Evolutionary conservation across 1,140 invertebrate genomes (phyloP).

Genomic region (Lysiphlebus fabarum): DNA sequence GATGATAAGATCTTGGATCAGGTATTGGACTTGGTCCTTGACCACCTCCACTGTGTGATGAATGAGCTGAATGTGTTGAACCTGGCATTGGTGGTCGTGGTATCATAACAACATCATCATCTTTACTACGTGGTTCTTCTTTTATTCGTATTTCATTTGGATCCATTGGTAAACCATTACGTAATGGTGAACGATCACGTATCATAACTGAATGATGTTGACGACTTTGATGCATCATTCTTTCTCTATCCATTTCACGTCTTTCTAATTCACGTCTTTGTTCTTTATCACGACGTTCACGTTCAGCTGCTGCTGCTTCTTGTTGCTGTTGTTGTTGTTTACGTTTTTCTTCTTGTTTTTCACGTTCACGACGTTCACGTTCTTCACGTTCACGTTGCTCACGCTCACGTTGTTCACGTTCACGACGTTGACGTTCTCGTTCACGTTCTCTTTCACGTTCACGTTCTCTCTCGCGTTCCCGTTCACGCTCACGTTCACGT

Average conservation of each 20-base stretch:
- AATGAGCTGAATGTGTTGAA: slow-evolving; percentile 1
- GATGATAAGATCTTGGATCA: slow-evolving; percentile 43
- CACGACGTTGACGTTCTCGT: slow-evolving; percentile 54
- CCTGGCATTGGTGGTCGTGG: slow-evolving; percentile 52
- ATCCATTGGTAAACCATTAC: slow-evolving; percentile 59
- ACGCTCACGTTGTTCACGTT: slow-evolving; percentile 33
- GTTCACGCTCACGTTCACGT: slow-evolving; percentile 58
- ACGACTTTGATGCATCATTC: slow-evolving; percentile 60
- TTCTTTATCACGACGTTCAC: slow-evolving; percentile 53
- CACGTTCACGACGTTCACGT: slow-evolving; percentile 56
- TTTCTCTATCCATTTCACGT: slow-evolving; percentile 66
- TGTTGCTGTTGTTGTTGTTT: slow-evolving; percentile 52
- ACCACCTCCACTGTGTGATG: slow-evolving; percentile 25
- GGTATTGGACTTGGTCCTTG: slow-evolving; percentile 44
- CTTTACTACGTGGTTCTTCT: slow-evolving; percentile 62
- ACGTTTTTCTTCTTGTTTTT: slow-evolving; percentile 58
- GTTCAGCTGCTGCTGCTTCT: slow-evolving; percentile 46
- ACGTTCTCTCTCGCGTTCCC: slow-evolving; percentile 43
- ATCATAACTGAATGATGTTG: slow-evolving; percentile 51
- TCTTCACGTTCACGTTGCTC: slow-evolving; percentile 45
- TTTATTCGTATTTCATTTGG: slow-evolving; percentile 60
- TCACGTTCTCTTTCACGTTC: slow-evolving; percentile 44
- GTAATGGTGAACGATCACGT: slow-evolving; percentile 67
- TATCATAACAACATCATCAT: slow-evolving; percentile 62
- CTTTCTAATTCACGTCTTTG: slow-evolving; percentile 66